These are phyloP conservation scores for Chiloscyllium plagiosum DNA, from an alignment of 2,113 vertebrate genomes.

Conservation along the genomic window DNA sequence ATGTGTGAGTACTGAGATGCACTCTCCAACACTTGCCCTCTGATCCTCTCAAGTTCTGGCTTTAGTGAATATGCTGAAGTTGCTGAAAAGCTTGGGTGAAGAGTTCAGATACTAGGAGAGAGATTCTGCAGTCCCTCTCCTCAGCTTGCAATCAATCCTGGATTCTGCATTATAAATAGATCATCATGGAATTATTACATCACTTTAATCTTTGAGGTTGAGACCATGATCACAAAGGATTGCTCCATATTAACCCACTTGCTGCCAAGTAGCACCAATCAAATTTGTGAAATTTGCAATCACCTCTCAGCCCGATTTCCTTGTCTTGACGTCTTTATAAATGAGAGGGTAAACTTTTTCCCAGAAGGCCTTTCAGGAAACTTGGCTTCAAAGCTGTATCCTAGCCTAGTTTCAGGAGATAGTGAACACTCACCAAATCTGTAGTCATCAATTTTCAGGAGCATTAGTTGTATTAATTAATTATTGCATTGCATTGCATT, in stretches of 20 bases:
- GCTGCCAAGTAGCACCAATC: not conserved
- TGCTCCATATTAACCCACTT: not conserved
- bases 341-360: not conserved
- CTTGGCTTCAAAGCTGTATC: not conserved
- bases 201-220: not conserved
- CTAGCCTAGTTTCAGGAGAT: not conserved
- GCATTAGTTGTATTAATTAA: not conserved
- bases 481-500: no score
- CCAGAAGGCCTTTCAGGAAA: not conserved
- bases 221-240: not conserved
- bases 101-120: not conserved
- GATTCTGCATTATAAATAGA: not conserved
- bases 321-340: not conserved
- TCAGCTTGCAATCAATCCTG: not conserved
- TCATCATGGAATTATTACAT: not conserved
- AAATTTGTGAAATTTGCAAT: not conserved
- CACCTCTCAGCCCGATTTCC: not conserved
- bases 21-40: not conserved
- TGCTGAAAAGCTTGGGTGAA: not conserved
- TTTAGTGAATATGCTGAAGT: not conserved
- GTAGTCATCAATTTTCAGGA: not conserved
- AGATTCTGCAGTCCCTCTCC: not conserved
- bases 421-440: not conserved
- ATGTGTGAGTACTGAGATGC: not conserved
- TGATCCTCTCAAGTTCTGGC: not conserved